These are phyloP conservation scores for Caerostris extrusa DNA, from an alignment of 1,140 invertebrate genomes.

Conservation along the genomic window DNA sequence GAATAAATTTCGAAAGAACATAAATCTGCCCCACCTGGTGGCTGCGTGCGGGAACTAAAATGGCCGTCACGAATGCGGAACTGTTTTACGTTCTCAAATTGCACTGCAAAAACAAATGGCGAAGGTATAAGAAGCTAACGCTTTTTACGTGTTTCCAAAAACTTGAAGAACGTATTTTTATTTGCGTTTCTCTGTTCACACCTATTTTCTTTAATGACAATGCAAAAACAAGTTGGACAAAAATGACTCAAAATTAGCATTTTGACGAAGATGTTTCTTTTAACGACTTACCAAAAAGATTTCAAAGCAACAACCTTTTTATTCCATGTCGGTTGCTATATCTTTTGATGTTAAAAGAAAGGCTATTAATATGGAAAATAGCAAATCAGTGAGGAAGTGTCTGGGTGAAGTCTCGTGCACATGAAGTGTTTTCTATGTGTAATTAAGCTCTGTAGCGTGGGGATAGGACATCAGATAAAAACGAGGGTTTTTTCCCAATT, in stretches of 20 bases:
- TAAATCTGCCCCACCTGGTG: background rate
- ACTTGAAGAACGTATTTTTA: conserved; percentile 25
- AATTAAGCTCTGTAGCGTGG: conserved; percentile 32
- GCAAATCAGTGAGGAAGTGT: background rate
- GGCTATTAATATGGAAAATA: conserved; percentile 36
- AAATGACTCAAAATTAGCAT: conserved; percentile 43
- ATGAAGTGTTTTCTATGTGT: background rate
- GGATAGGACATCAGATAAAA: conserved; percentile 26
- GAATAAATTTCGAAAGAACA: conserved; percentile 30
- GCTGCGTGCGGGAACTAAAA: conserved; percentile 30
- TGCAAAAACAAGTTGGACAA: conserved; percentile 24
- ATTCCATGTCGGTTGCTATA: background rate
- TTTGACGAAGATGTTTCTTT: conserved; percentile 47
- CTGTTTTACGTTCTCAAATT: background rate
- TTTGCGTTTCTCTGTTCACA: background rate
- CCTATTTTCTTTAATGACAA: conserved; percentile 37
- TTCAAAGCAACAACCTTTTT: conserved; percentile 28
- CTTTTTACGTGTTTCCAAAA: background rate
- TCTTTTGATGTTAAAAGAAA: background rate
- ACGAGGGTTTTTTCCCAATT: background rate
- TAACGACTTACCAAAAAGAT: conserved; percentile 25
- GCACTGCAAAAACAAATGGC: background rate
- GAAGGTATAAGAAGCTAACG: conserved; percentile 4
- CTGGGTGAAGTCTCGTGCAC: background rate
- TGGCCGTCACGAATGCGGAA: conserved; percentile 25